Conservation (phyloP, 2,888 invertebrate species). For the Cataglyphis altisquamis region DNA sequence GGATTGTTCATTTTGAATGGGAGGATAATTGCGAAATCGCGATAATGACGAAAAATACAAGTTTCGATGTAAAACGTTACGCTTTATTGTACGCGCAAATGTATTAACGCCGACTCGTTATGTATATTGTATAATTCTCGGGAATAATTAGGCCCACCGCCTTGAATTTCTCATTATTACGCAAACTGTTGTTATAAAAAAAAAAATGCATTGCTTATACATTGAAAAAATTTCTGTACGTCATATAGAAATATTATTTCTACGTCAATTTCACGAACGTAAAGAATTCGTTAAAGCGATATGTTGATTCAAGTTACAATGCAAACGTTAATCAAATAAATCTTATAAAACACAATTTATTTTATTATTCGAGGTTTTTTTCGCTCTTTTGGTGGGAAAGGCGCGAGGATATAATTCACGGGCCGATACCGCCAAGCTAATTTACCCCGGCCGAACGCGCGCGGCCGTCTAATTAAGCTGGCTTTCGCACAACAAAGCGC, state of each 20-base stretch:
- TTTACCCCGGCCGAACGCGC: slow-evolving; percentile 45
- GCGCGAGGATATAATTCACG: slow-evolving; percentile 26
- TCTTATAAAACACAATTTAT: not conserved
- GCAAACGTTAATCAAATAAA: not conserved
- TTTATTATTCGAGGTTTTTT: not conserved
- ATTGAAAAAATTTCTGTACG: not conserved
- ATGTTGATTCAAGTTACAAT: not conserved
- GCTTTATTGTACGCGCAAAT: not conserved
- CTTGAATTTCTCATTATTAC: slow-evolving; percentile 2
- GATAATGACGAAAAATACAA: slow-evolving; percentile 49
- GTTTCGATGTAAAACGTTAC: not conserved
- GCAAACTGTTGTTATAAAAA: not conserved
- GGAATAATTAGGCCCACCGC: slow-evolving; percentile 33
- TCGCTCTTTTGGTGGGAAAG: not conserved
- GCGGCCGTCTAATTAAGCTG: slow-evolving; percentile 44
- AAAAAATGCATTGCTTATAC: not conserved
- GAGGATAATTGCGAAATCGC: slow-evolving; percentile 38
- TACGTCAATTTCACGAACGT: not conserved
- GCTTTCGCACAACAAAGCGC: slow-evolving; percentile 38
- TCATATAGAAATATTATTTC: not conserved
- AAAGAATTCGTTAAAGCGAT: not conserved
- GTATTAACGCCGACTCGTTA: slow-evolving; percentile 30
- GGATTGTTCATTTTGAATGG: slow-evolving; percentile 48
- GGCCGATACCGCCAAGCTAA: slow-evolving; percentile 36
- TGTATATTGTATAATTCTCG: slow-evolving; percentile 33